These are phyloP conservation scores for Agelastica alni DNA, from an alignment of 2,888 invertebrate species.

Conservation along the genomic window DNA sequence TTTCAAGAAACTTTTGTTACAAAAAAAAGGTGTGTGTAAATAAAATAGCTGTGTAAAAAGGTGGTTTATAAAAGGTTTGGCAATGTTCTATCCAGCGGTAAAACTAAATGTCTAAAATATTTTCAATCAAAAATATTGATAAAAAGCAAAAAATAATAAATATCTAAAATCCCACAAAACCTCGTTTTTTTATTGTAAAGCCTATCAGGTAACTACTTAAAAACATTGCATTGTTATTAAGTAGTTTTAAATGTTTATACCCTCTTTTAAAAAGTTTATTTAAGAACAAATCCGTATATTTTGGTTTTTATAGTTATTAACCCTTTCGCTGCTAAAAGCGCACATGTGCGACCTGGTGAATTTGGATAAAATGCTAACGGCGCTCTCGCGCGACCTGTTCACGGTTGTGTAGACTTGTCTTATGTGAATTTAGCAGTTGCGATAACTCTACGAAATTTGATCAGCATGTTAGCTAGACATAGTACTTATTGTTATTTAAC, in stretches of 20 bases:
- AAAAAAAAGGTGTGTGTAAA: too few relatives aligned
- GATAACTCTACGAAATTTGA: too few relatives aligned
- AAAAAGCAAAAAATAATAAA: conserved; percentile 5
- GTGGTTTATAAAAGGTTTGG: conserved; percentile 15
- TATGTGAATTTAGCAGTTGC: too few relatives aligned
- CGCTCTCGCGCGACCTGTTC: too few relatives aligned
- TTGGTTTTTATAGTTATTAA: neutral
- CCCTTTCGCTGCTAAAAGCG: too few relatives aligned
- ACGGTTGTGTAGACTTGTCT: too few relatives aligned
- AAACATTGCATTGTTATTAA: neutral
- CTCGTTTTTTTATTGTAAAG: neutral
- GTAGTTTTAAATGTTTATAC: neutral
- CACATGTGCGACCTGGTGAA: too few relatives aligned
- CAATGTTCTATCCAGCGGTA: conserved; percentile 16
- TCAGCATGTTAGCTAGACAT: too few relatives aligned
- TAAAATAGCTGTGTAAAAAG: conserved; percentile 13
- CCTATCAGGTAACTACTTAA: neutral
- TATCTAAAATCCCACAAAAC: neutral
- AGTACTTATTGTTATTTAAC: too few relatives aligned
- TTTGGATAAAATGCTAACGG: too few relatives aligned
- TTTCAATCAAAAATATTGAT: conserved; percentile 12
- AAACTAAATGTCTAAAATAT: conserved; percentile 16
- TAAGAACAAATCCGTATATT: neutral
- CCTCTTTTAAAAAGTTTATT: neutral
- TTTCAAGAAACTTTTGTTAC: too few relatives aligned